These are phyloP conservation scores for Pampusana beccarii DNA, from an alignment of 2,113 vertebrate species.

Conservation along the genomic window DNA sequence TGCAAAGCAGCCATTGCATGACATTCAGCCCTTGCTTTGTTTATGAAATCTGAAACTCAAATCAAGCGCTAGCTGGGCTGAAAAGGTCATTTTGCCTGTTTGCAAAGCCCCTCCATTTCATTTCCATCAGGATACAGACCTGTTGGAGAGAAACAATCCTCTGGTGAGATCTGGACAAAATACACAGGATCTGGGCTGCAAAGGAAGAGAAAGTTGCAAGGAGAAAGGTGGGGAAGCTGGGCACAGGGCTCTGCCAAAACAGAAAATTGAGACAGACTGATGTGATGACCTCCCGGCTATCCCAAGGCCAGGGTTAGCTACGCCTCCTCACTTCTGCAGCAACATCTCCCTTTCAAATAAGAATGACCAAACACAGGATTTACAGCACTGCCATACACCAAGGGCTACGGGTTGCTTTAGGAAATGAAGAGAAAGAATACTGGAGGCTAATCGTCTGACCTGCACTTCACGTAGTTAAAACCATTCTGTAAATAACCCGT, in stretches of 20 bases:
- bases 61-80: slow-evolving; percentile 24
- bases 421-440: not conserved
- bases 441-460: not conserved
- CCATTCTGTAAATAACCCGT: not conserved
- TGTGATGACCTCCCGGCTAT: not conserved
- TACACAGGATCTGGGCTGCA: not conserved
- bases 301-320: not conserved
- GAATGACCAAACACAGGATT: not conserved
- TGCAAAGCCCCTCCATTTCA: not conserved
- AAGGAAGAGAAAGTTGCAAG: not conserved
- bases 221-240: not conserved
- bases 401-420: not conserved
- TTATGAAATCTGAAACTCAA: slow-evolving; percentile 29
- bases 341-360: not conserved
- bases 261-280: not conserved
- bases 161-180: not conserved
- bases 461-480: not conserved
- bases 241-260: not conserved
- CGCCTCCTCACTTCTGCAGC: not conserved
- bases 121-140: not conserved
- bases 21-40: slow-evolving; percentile 45
- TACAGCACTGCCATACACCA: not conserved
- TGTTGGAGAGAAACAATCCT: not conserved
- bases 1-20: slow-evolving; percentile 14
- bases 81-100: slow-evolving; percentile 42